phyloP scores from a whole-genome alignment of 2,888 invertebrate genomes.

The Pheosia gnoma region DNA sequence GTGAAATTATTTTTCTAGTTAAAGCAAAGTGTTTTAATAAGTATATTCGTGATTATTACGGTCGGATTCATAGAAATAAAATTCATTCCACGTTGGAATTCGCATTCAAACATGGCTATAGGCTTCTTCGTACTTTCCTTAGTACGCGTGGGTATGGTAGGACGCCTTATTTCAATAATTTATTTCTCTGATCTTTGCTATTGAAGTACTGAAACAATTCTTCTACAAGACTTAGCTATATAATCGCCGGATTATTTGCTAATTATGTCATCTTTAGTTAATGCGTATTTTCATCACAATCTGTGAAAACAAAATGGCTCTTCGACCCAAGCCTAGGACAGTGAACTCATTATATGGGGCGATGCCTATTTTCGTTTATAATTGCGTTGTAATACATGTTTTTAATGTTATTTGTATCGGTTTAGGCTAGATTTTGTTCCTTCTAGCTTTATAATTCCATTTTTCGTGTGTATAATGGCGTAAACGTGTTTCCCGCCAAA shows the following conservation, averaged over 20 bases:
- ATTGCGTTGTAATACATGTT: slow-evolving; percentile 28
- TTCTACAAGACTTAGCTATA: slow-evolving; percentile 77
- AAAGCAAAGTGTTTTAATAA: slow-evolving; percentile 63
- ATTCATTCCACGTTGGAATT: slow-evolving; percentile 82
- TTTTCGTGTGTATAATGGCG: slow-evolving; percentile 29
- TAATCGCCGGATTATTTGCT: slow-evolving; percentile 73
- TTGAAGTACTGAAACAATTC: slow-evolving; percentile 73
- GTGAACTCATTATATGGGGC: slow-evolving; percentile 80
- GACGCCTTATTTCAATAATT: slow-evolving; percentile 81
- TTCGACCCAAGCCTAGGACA: slow-evolving; percentile 81
- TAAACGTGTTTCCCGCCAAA: slow-evolving; percentile 82
- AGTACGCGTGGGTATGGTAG: slow-evolving; percentile 81
- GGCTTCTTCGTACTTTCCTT: slow-evolving; percentile 79
- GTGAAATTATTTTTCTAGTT: slow-evolving; percentile 71
- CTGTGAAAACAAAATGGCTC: slow-evolving; percentile 85
- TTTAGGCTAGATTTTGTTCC: slow-evolving; percentile 31
- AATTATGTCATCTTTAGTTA: slow-evolving; percentile 75
- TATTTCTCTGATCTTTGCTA: slow-evolving; percentile 82
- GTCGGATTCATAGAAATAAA: slow-evolving; percentile 61
- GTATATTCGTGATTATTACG: slow-evolving; percentile 60
- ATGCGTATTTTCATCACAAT: slow-evolving; percentile 82
- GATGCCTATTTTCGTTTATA: slow-evolving; percentile 62
- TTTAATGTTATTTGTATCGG: slow-evolving; percentile 31
- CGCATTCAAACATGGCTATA: slow-evolving; percentile 83
- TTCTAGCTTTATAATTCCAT: slow-evolving; percentile 23